Conservation (phyloP, 2,113 vertebrate genomes). For the Lates calcarifer region DNA sequence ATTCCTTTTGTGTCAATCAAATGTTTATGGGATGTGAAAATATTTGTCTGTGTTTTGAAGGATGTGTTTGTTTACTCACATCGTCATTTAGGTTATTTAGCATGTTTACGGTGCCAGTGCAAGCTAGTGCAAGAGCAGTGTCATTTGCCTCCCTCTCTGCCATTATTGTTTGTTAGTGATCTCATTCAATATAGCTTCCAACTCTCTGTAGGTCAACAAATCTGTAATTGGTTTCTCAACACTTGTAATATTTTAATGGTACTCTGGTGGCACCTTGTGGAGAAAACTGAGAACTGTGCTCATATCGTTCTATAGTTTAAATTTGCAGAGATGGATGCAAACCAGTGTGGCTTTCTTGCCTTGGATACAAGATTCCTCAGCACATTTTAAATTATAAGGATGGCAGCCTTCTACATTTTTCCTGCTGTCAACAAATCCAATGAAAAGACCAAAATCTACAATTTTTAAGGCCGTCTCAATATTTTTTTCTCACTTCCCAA, state of each 20-base stretch:
- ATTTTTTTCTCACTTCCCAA: neutral
- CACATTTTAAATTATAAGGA: constrained; percentile 2
- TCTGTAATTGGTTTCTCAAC: neutral
- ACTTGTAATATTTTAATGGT: neutral
- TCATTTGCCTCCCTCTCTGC: constrained; percentile 68
- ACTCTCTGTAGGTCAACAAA: neutral
- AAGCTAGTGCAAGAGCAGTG: constrained; percentile 1
- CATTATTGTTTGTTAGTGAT: neutral
- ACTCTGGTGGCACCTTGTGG: constrained; percentile 71
- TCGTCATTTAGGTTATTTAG: constrained; percentile 16
- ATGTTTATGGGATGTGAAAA: neutral
- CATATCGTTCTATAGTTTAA: neutral
- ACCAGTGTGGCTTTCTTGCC: constrained; percentile 42
- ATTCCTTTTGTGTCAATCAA: neutral
- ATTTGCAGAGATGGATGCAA: constrained; percentile 56
- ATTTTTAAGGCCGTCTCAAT: neutral
- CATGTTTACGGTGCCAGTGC: constrained; percentile 31
- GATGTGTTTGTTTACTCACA: constrained; percentile 25
- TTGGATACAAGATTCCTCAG: constrained; percentile 30
- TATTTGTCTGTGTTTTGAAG: neutral
- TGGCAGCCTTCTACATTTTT: neutral
- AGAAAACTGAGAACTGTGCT: neutral
- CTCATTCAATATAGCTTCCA: neutral
- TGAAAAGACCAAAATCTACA: neutral
- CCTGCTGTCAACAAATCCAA: neutral